These are phyloP conservation scores for Oeneis ivallda DNA, from an alignment of 2,888 invertebrate genomes.

Conservation along the genomic window DNA sequence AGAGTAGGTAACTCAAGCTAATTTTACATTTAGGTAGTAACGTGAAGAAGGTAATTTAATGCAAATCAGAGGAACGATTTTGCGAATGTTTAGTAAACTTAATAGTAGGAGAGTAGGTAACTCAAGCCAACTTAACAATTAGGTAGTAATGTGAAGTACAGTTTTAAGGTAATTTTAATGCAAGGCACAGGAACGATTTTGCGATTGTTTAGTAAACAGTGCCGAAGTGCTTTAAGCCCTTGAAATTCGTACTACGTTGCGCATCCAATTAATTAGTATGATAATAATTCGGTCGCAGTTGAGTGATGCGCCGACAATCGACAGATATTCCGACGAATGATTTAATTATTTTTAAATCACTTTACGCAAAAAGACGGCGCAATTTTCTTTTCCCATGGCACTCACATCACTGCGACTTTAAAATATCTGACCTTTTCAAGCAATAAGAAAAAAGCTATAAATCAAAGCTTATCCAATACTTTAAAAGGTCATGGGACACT, in stretches of 20 bases:
- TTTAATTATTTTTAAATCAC: slow-evolving; percentile 4
- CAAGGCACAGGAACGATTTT: background rate
- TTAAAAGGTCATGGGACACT: slow-evolving; percentile 49
- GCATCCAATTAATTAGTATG: background rate
- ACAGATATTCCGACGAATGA: background rate
- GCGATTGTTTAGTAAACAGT: background rate
- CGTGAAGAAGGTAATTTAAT: too few relatives aligned
- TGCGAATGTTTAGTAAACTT: too few relatives aligned
- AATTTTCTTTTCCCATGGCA: slow-evolving; percentile 5
- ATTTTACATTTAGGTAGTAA: too few relatives aligned
- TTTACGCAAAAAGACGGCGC: background rate
- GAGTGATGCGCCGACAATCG: background rate
- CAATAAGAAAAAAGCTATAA: slow-evolving; percentile 34
- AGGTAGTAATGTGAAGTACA: too few relatives aligned
- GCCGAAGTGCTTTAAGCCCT: background rate
- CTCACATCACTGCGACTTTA: background rate
- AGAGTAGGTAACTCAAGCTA: too few relatives aligned
- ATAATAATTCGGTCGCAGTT: background rate
- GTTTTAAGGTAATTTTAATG: too few relatives aligned
- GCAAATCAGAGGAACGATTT: too few relatives aligned
- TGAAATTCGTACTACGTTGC: background rate
- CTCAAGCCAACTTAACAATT: too few relatives aligned
- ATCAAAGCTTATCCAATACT: slow-evolving; percentile 37
- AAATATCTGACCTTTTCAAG: slow-evolving; percentile 26
- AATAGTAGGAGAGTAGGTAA: too few relatives aligned